Percentiles rank a stretch among this genome's conserved stretches.
These are phyloP conservation scores for Agonopterix alstromeriana DNA, from an alignment of 2,888 invertebrate genomes.

Conservation along the genomic window DNA sequence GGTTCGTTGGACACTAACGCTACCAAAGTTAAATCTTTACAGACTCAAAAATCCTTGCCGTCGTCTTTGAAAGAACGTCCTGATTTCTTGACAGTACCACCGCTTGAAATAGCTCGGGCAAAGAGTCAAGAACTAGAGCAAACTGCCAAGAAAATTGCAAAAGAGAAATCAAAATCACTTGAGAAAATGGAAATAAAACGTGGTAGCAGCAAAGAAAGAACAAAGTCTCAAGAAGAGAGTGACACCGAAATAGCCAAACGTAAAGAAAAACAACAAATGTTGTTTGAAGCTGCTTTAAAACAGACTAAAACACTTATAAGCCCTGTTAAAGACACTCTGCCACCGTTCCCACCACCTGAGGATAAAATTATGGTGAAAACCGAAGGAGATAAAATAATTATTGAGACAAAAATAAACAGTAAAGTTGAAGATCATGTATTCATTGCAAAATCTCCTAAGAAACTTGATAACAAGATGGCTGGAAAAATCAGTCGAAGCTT, in stretches of 20 bases:
- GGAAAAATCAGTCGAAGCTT: slow-evolving; percentile 79
- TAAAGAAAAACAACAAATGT: slow-evolving; percentile 84
- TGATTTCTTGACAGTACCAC: slow-evolving; percentile 71
- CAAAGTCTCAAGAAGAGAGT: slow-evolving; percentile 84
- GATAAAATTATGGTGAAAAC: slow-evolving; percentile 84
- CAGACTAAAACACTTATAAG: slow-evolving; percentile 85
- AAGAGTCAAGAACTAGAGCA: slow-evolving; percentile 79
- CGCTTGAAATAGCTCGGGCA: slow-evolving; percentile 74
- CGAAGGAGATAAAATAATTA: slow-evolving; percentile 82
- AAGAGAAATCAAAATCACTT: slow-evolving; percentile 82
- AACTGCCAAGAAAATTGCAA: slow-evolving; percentile 66
- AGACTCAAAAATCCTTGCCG: slow-evolving; percentile 75
- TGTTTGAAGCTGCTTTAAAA: slow-evolving; percentile 85
- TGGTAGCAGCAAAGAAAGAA: slow-evolving; percentile 78
- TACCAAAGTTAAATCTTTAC: slow-evolving; percentile 60
- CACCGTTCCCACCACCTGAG: slow-evolving; percentile 83
- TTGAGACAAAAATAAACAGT: slow-evolving; percentile 84
- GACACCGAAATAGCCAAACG: slow-evolving; percentile 84
- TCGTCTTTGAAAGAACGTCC: slow-evolving; percentile 70
- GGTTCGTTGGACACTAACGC: slow-evolving; percentile 70
- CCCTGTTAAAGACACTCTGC: slow-evolving; percentile 83
- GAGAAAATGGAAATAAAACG: slow-evolving; percentile 80
- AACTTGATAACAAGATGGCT: slow-evolving; percentile 78
- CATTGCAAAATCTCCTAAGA: slow-evolving; percentile 85
- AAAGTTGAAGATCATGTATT: slow-evolving; percentile 86